Evolutionary conservation across 2,888 invertebrate species (phyloP).

Genomic region (Antheraea yamamai): DNA sequence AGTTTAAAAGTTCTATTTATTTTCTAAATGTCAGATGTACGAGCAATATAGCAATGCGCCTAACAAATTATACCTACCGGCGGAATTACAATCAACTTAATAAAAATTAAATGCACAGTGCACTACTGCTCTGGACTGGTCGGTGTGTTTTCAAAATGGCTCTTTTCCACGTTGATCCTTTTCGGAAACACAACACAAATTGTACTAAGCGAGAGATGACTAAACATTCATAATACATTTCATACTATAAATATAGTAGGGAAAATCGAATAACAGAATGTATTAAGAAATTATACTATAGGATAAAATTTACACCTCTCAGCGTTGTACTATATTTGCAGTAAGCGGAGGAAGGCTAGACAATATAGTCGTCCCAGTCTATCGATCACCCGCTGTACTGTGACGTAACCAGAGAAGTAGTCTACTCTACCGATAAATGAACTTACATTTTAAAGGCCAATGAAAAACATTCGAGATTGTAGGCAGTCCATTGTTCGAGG

Average conservation of each 20-base stretch:
- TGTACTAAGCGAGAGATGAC: constrained; percentile 68
- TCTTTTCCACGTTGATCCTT: constrained; percentile 91
- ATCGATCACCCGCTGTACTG: constrained; percentile 58
- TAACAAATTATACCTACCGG: constrained; percentile 58
- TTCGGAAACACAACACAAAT: constrained; percentile 94
- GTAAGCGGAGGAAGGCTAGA: constrained; percentile 49
- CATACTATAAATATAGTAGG: not conserved
- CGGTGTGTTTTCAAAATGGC: constrained; percentile 95
- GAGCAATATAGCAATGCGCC: constrained; percentile 55
- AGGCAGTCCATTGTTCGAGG: constrained; percentile 66
- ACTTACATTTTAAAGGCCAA: constrained; percentile 65
- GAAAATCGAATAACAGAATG: not conserved
- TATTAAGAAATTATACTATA: constrained; percentile 20
- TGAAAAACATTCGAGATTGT: constrained; percentile 67
- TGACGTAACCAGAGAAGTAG: constrained; percentile 70
- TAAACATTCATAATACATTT: constrained; percentile 37
- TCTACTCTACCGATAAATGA: constrained; percentile 65
- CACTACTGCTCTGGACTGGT: constrained; percentile 74
- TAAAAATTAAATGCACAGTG: constrained; percentile 72
- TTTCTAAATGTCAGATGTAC: constrained; percentile 61
- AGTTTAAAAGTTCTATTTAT: constrained; percentile 56
- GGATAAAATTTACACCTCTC: constrained; percentile 34
- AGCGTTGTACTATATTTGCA: constrained; percentile 66
- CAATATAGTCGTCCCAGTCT: constrained; percentile 24
- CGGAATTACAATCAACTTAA: constrained; percentile 54